Base-by-base conservation (phyloP, 2,113 vertebrate species). In the Phasianus colchicus region DNA sequence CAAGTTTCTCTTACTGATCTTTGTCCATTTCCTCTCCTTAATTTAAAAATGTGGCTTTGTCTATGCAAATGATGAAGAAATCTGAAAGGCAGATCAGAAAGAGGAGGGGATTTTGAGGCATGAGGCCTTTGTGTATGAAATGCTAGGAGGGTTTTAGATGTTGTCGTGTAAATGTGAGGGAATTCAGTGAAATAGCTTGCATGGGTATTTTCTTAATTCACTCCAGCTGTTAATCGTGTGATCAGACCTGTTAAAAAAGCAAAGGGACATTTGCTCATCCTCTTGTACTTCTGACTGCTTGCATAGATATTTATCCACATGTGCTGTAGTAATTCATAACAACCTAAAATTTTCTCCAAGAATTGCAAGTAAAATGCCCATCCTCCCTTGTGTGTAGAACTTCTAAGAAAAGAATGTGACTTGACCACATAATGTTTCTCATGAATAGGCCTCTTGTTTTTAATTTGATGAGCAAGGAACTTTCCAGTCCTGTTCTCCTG, bases 371-470 rank as follows among this genome's bases (percentile, higher is more conserved):
- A 47, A 60, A 90, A 83, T 58, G 38, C 61, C 55, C 38, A 48
- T 50, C 77, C 66, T 90, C 24, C 22, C 50, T 55, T 30, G 6
- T 60, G 27, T 29, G 55, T 93, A 83, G 92, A 96, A 90, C 67
- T 93, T 94, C 4, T 40, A 38, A 95, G 95, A n/a, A 76, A 95
- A 95, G 97, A 97, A 97, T 97, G 88, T 72, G 96, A 43, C 85
- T 96, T 94, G 95, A 97, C 95, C 97, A 91, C 32, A 5, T 88
- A 97, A 96, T 36, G 88, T 97, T 92, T 97, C 96, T 95, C 66
- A 86, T 97, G 96, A 98, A 97, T 97, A 97, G 95, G 90, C 81
- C 88, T 97, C 96, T 98, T 98, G 97, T 97, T 98, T 98, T 98
- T 96, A 96, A 97, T 97, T 95, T 97, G 97, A 97, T 97, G 97